phyloP scores from a whole-genome alignment of 2,797 vertebrate species.

The Calcarius lapponicus region DNA sequence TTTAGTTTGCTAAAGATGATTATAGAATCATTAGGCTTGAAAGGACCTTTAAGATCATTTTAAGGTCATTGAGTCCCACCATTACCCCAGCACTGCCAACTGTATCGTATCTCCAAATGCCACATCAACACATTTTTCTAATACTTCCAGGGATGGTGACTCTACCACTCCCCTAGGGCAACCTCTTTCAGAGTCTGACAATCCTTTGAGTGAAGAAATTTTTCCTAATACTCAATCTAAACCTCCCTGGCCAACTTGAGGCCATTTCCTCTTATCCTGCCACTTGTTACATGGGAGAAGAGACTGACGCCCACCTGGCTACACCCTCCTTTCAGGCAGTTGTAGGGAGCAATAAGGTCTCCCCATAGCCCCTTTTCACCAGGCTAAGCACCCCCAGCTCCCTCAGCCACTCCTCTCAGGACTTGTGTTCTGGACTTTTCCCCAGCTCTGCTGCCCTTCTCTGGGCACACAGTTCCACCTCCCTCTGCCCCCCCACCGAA shows the following conservation, averaged over 20 bases:
- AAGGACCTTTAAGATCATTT: neutral
- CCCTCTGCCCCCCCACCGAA: no score
- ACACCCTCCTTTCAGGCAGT: neutral
- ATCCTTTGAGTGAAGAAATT: neutral
- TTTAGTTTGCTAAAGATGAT: neutral
- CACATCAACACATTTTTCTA: neutral
- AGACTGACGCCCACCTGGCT: accelerated
- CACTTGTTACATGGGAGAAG: neutral
- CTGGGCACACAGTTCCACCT: no score
- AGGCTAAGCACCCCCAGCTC: neutral
- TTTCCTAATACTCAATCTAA: neutral
- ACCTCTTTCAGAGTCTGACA: neutral
- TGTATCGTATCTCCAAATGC: neutral
- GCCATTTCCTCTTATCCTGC: neutral
- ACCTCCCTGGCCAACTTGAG: neutral
- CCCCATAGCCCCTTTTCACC: neutral
- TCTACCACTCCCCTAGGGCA: neutral
- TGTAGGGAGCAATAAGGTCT: neutral
- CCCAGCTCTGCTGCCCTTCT: accelerated
- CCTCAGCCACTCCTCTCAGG: neutral
- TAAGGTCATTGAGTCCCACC: neutral
- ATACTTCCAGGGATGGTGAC: neutral
- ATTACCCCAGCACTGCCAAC: neutral
- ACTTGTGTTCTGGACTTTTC: neutral
- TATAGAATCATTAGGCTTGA: neutral